These are phyloP conservation scores for Drosophila paramelanica DNA, from an alignment of 2,888 invertebrate species.

Conservation along the genomic window DNA sequence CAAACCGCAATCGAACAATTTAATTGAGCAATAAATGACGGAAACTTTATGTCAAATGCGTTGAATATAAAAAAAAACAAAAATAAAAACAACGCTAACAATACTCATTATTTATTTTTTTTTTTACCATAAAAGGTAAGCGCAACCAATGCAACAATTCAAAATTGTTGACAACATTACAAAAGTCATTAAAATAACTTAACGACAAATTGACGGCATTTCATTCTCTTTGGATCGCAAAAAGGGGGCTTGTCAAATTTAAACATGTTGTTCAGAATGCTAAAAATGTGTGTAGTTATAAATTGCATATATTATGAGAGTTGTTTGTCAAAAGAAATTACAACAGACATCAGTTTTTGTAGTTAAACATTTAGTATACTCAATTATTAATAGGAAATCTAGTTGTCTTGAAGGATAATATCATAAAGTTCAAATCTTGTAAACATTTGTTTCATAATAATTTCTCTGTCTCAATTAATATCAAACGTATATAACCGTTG, in stretches of 20 bases:
- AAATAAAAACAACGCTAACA: slow-evolving; percentile 15
- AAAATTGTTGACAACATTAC: slow-evolving; percentile 51
- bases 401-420: neutral
- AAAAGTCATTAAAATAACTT: slow-evolving; percentile 55
- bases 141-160: slow-evolving; percentile 21
- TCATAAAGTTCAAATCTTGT: neutral
- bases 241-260: slow-evolving; percentile 47
- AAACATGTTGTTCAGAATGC: slow-evolving; percentile 13
- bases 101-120: slow-evolving; percentile 15
- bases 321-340: slow-evolving; percentile 4
- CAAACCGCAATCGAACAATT: slow-evolving; percentile 61
- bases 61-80: slow-evolving; percentile 15
- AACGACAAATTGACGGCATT: slow-evolving; percentile 56
- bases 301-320: slow-evolving; percentile 10
- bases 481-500: neutral
- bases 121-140: slow-evolving; percentile 34
- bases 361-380: neutral
- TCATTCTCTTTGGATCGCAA: neutral
- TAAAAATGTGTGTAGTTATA: slow-evolving; percentile 18
- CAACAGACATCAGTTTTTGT: neutral
- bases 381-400: neutral
- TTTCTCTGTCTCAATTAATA: neutral
- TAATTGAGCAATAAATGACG: slow-evolving; percentile 78
- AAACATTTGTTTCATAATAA: too few relatives aligned
- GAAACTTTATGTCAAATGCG: slow-evolving; percentile 51